Percentiles rank a stretch among this genome's conserved stretches.
Conservation (phyloP, 2,888 invertebrate species). For the Spisula solida region DNA sequence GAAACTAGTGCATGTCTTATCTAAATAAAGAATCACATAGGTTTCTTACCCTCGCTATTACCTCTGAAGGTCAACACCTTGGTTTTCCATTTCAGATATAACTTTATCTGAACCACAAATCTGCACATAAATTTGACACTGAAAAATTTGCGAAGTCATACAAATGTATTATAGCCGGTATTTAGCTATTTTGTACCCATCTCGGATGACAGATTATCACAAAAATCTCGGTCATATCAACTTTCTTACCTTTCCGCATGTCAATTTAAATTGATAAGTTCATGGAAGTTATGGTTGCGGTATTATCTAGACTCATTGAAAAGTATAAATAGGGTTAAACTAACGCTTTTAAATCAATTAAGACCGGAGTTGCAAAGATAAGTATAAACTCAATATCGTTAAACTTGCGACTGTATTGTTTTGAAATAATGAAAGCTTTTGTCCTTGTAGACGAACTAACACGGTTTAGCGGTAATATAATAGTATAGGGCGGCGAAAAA, state of each 20-base stretch:
- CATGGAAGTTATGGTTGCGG: background rate
- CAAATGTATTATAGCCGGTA: background rate
- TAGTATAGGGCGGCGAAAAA: background rate
- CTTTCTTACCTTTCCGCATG: background rate
- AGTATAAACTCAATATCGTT: background rate
- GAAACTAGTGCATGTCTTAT: background rate
- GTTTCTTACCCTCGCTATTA: background rate
- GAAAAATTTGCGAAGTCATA: conserved; percentile 1
- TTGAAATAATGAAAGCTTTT: background rate
- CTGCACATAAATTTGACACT: background rate
- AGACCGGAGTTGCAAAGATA: background rate
- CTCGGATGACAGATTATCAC: background rate
- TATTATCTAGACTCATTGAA: background rate
- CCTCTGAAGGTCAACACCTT: background rate
- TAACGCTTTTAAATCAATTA: conserved; percentile 7
- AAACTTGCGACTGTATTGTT: conserved; percentile 7
- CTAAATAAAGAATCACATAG: background rate
- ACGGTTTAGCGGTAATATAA: background rate
- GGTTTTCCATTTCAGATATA: too few species aligned
- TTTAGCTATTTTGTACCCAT: background rate
- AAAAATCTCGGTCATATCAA: background rate
- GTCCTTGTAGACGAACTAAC: background rate
- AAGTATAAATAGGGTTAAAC: background rate
- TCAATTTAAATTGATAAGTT: background rate
- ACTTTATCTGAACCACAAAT: background rate